phyloP scores from a whole-genome alignment of 2,113 vertebrate species.

The Hystrix brachyura region DNA sequence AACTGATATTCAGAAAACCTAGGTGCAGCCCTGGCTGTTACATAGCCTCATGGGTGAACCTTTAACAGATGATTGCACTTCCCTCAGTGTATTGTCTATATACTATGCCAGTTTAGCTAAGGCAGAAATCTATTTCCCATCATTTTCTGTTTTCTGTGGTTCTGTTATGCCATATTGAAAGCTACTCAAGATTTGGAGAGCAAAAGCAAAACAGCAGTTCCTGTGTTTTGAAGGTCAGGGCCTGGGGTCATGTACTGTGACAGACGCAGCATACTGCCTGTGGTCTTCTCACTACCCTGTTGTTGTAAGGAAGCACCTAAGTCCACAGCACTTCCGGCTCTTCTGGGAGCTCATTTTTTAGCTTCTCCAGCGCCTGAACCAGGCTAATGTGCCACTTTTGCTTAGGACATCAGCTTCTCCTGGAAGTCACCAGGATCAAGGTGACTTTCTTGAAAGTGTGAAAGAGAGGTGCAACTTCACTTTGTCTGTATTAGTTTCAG shows the following conservation, averaged over 20 bases:
- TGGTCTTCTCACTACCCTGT: background rate
- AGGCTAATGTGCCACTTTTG: background rate
- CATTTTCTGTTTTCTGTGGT: background rate
- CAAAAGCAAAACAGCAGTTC: background rate
- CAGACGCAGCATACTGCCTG: no score
- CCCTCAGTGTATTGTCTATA: background rate
- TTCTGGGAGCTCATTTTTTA: background rate
- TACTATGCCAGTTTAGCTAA: background rate
- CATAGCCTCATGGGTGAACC: background rate
- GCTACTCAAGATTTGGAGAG: background rate
- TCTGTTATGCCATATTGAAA: background rate
- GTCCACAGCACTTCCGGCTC: background rate
- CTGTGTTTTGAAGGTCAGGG: background rate
- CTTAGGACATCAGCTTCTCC: background rate
- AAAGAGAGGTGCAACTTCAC: background rate
- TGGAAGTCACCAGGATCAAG: background rate
- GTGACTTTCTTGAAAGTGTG: background rate
- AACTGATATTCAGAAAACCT: background rate
- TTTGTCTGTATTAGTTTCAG: background rate
- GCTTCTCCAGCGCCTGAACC: background rate
- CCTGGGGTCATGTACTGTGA: background rate
- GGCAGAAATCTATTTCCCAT: background rate
- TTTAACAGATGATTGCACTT: background rate
- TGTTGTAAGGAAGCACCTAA: background rate
- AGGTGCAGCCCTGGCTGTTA: background rate